Evolutionary conservation across 2,113 vertebrate species (phyloP), one percentile per base, ranked within the genome.

Genomic region (Larimichthys crocea): DNA sequence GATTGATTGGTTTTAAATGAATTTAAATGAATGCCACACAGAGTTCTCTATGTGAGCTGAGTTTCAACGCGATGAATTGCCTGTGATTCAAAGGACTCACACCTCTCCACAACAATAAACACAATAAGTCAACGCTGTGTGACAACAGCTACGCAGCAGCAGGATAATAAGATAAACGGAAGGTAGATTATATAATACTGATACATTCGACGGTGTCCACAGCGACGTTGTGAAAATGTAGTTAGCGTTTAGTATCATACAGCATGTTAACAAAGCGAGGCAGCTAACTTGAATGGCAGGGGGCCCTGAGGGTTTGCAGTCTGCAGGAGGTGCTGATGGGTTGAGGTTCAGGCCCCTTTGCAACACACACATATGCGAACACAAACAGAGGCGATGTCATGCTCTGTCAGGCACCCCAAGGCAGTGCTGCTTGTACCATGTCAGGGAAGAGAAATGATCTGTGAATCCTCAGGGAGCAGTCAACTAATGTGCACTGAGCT

Each of bases 361-460:
- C 63, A 71, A 81, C 42, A 48, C 73, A 71, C 75, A 69, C 61
- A 73, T 29, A 24, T 10, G 6, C 17, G 10, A 40, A 62, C 55
- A 85, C 80, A 82, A 49, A 63, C 65, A 76, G 53, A 42, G 76
- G 73, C 40, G 53, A 74, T 87, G 91, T 91, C 85, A 91, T 50
- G 73, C 78, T 60, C 90, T 59, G 83, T 86, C 86, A 83, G 79
- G 72, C 88, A 74, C 89, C 90, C 80, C 66, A 35, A 91, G 92
- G 90, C 90, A 88, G 79, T 63, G 85, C 89, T 84, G 86, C 83
- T 88, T 91, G 88, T 91, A 89, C 88, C 85, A 83, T 89, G 92
- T 93, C 93, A 92, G 86, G 77, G 87, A 88, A 87, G 92, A 93
- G 92, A 94, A 95, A 95, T 93, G 90, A 92, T 91, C 89, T 89